Evolutionary conservation across 2,888 invertebrate species (phyloP).

Genomic region (Tenodera sinensis): DNA sequence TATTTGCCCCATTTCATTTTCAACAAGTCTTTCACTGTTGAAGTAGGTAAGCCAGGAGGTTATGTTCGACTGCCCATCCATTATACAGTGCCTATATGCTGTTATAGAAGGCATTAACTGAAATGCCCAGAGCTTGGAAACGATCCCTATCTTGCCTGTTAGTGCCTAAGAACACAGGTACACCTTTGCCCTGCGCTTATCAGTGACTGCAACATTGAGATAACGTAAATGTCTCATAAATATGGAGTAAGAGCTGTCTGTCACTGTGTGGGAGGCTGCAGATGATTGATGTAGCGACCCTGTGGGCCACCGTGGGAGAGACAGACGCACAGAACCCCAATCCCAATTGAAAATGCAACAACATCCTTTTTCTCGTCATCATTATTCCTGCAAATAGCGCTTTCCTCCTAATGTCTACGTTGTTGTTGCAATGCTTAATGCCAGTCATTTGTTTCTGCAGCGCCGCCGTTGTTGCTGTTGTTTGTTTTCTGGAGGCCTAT

Average conservation of each 20-base stretch:
- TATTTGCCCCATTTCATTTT: too few species aligned
- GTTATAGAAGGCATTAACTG: too few species aligned
- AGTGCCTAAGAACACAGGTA: too few species aligned
- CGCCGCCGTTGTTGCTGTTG: too few species aligned
- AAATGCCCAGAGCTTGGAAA: too few species aligned
- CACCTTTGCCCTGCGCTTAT: too few species aligned
- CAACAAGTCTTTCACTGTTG: too few species aligned
- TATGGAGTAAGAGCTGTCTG: neutral
- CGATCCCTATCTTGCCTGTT: too few species aligned
- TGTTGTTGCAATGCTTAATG: neutral
- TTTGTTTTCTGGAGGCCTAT: conserved; percentile 2
- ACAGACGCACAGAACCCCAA: too few species aligned
- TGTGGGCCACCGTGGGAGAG: neutral
- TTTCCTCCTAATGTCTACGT: neutral
- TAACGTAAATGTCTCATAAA: neutral
- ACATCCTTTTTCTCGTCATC: neutral
- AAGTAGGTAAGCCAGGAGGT: too few species aligned
- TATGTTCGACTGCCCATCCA: too few species aligned
- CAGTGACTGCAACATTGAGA: neutral
- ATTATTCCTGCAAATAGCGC: neutral
- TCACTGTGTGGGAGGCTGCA: neutral
- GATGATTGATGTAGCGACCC: neutral
- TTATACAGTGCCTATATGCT: too few species aligned
- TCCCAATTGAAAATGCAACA: neutral
- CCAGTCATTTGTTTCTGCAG: neutral